phyloP scores from a whole-genome alignment of 2,113 vertebrate genomes.

The Callocephalon fimbriatum region DNA sequence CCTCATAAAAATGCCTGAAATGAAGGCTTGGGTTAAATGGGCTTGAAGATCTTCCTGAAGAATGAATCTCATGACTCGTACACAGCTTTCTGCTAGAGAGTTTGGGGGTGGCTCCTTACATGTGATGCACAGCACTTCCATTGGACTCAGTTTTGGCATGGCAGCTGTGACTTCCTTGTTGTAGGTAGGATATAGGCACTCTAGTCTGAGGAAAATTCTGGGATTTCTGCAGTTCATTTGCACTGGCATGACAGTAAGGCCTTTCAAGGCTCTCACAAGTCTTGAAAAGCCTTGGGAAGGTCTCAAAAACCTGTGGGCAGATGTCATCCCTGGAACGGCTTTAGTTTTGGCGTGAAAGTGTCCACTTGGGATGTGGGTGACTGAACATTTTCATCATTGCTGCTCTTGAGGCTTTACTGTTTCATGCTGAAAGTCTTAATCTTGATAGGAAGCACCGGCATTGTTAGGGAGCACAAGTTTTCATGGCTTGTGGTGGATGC shows the following conservation, averaged over 20 bases:
- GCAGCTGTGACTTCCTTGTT: background rate
- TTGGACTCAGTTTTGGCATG: rapidly evolving
- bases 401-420: background rate
- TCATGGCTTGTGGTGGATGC: background rate
- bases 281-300: background rate
- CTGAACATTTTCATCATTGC: background rate
- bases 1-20: background rate
- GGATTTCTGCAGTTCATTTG: background rate
- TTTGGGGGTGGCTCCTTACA: background rate
- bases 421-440: background rate
- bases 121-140: rapidly evolving
- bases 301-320: background rate
- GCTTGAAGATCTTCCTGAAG: background rate
- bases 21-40: background rate
- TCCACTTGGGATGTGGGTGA: background rate
- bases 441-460: background rate
- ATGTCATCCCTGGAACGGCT: background rate
- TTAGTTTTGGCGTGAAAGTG: background rate
- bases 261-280: background rate
- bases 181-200: background rate
- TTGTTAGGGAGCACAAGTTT: background rate
- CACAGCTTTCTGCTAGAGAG: background rate
- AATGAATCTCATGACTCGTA: background rate
- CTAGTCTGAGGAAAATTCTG: background rate
- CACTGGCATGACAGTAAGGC: background rate